Evolutionary conservation across 2,113 vertebrate species (phyloP), one percentile per base, ranked within the genome.

Genomic region (Brachionichthys hirsutus): DNA sequence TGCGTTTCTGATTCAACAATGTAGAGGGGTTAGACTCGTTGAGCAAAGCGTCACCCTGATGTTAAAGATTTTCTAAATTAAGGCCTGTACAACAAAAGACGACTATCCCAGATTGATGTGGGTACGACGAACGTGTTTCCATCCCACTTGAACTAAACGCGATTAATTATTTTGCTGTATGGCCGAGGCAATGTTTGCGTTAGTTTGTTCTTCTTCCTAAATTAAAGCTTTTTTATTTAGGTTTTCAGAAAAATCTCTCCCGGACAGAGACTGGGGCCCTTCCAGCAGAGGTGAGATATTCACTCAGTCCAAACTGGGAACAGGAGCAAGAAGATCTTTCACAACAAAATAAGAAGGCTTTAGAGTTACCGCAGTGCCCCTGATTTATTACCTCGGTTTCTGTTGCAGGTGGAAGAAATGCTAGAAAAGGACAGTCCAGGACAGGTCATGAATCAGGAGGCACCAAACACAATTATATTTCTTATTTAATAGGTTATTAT

Each of bases 351-450:
- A n/a, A 7, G 5, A 20, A 18, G 40, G 8, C 18, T 18, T 10
- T 9, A 46, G 6, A 11, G 3, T 9, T 46, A 46, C 16, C 18
- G 9, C 44, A 17, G 16, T 49, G 14, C 6, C 20, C 6, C 13
- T 69, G 20, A 4, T 49, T n/a, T 42, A 72, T 50, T 68, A 55
- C 43, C 44, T 30, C 1, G 0, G 46, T 45, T 41, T 38, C 19
- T 18, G 11, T 67, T 69, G 3, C 73, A 96, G 95, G 92, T 51
- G 88, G 91, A 71, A 91, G 89, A 83, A 91, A 82, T 63, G 19
- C 86, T 19, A 88, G 80, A 83, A 94, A 91, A 85, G 90, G 88
- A 53, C 92, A 92, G 62, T 69, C 87, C 57, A 89, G 80, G 64
- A 55, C 82, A 58, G 75, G 87, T 18, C 51, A 71, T 13, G 76